Base-by-base conservation (phyloP, 2,113 vertebrate species). In the Barnardius zonarius region DNA sequence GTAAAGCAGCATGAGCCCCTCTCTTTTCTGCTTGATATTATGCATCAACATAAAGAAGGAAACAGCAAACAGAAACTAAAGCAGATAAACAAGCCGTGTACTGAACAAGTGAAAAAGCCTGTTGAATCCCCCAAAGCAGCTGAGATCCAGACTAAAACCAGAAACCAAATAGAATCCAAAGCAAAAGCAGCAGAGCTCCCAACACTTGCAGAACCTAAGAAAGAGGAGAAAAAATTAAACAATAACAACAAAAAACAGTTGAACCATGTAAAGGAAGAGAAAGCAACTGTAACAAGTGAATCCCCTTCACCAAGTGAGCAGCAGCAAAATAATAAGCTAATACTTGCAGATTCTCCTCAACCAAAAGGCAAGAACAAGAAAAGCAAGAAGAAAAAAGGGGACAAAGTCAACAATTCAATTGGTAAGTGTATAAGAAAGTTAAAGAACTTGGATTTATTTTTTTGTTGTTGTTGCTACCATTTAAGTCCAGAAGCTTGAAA, bases 381-480 rank as follows among this genome's bases (percentile, higher is more conserved):
- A 95, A 99, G 97, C 94, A 99, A 99, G 97, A 99, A 99, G 98
- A 99, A 99, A 97, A 99, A 99, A 94, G 98, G 98, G 6, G 99
- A 99, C 82, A 98, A 99, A 97, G 97, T 97, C 90, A 98, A 98
- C 97, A 98, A 93, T 83, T 99, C 99, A 5, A 99, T 99, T 96
- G 99, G 99, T 99, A 93, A 94, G 97, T 85, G 22, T 63, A 4
- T 67, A 66, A 70, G 57, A 72, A 80, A 49, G 17, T n/a, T 66
- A 6, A 77, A 51, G 37, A 67, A 68, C 9, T 52, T 43, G 0
- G 5, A 4, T 67, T 70, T 16, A 39, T 39, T 3, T 48, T 90
- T 52, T 55, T 74, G 14, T 52, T 83, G 39, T 44, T 88, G 14
- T 57, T 83, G 39, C 41, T 88, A 22, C 19, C 8, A 8, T 63